Evolutionary conservation across 2,113 vertebrate species (phyloP).

Genomic region (Chelonoidis abingdonii): DNA sequence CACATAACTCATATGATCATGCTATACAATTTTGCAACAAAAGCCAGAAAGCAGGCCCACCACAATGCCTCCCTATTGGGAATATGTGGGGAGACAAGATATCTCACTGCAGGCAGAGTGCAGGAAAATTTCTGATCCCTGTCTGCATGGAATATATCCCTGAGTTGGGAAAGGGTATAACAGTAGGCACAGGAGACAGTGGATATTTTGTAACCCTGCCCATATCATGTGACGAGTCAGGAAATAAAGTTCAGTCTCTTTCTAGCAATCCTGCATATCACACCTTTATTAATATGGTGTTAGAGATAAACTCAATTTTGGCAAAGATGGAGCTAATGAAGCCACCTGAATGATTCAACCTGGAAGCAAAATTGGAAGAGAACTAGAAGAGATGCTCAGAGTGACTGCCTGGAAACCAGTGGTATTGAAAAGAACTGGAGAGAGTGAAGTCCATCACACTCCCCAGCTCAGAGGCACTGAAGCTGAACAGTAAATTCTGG

Average conservation of each 20-base stretch:
- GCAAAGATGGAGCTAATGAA: neutral
- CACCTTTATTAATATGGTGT: neutral
- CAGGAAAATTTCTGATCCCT: constrained; percentile 11
- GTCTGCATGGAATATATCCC: neutral
- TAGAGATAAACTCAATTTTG: fast-evolving
- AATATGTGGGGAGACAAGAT: constrained; percentile 23
- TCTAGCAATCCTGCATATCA: neutral
- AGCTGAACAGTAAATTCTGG: neutral
- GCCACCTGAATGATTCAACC: neutral
- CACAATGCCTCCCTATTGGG: constrained; percentile 30
- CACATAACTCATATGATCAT: neutral
- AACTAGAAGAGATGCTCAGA: neutral
- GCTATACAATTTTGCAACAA: constrained; percentile 48
- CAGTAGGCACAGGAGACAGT: neutral
- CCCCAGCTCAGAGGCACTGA: neutral
- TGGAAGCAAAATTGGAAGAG: neutral
- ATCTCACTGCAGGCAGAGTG: neutral
- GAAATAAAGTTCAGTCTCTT: neutral
- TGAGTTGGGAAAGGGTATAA: neutral
- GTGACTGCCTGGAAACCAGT: neutral
- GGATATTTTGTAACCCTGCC: constrained; percentile 27
- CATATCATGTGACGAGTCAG: neutral
- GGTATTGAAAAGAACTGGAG: neutral
- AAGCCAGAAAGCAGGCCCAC: constrained; percentile 42
- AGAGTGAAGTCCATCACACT: constrained; percentile 25